Evolutionary conservation across 1,140 invertebrate species (phyloP).

Genomic region (Parapsyche elsis): DNA sequence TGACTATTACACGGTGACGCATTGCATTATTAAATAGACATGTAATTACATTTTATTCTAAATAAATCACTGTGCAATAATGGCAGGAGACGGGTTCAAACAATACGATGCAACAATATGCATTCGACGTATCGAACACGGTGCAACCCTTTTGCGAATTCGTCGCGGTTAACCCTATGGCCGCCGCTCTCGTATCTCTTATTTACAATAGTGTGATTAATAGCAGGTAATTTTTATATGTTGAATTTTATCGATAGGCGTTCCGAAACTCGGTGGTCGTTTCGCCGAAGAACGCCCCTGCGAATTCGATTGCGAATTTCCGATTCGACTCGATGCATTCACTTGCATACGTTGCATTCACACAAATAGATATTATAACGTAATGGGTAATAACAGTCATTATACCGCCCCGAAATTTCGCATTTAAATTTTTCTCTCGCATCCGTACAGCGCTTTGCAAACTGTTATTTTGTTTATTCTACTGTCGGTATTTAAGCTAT

Average conservation of each 20-base stretch:
- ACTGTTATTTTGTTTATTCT: no score
- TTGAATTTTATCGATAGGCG: constrained; percentile 49
- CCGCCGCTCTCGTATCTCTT: not conserved
- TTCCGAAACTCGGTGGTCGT: constrained; percentile 29
- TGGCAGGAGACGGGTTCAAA: not conserved
- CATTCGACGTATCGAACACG: not conserved
- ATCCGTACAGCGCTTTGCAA: no score
- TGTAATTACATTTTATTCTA: not conserved
- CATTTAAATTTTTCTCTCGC: no score
- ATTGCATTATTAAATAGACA: no score
- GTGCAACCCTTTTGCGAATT: constrained; percentile 24
- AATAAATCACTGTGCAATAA: not conserved
- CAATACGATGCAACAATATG: not conserved
- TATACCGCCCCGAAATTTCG: no score
- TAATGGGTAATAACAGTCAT: no score
- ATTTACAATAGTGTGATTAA: constrained; percentile 54
- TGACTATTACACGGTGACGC: no score
- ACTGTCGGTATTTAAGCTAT: no score
- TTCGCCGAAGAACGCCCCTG: not conserved
- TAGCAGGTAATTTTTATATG: constrained; percentile 55
- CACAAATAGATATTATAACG: not conserved
- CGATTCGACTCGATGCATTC: constrained; percentile 3
- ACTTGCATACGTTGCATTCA: constrained; percentile 7
- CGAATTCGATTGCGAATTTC: constrained; percentile 3
- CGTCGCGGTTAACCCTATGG: constrained; percentile 31